Evolutionary conservation across 2,797 vertebrate genomes (phyloP).

Genomic region (Pseudochirops cupreus): DNA sequence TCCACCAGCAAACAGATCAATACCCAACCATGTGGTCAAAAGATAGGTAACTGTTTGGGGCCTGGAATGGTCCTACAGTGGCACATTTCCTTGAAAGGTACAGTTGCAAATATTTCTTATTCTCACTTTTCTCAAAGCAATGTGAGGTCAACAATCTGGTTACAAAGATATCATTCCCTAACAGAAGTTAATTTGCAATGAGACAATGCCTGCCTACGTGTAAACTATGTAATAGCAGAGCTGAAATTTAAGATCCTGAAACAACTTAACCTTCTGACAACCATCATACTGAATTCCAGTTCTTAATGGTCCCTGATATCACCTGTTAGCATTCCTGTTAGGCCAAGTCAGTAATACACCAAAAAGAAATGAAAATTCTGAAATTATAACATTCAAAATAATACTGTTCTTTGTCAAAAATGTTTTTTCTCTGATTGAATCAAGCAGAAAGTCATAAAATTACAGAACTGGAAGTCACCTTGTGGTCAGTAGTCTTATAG

Average conservation of each 20-base stretch:
- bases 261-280: too few relatives aligned
- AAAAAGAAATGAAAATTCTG: not conserved
- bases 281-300: not conserved
- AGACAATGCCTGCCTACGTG: not conserved
- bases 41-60: not conserved
- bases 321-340: not conserved
- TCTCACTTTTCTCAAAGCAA: not conserved
- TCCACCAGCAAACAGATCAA: not conserved
- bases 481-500: not conserved
- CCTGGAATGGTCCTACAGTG: not conserved
- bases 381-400: not conserved
- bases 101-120: not conserved
- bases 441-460: not conserved
- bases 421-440: not conserved
- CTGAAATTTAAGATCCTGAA: not conserved
- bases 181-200: not conserved
- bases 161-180: not conserved
- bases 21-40: not conserved
- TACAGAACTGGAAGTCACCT: not conserved
- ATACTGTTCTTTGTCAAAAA: not conserved
- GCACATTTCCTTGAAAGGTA: not conserved
- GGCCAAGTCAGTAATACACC: not conserved
- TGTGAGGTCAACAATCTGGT: not conserved
- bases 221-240: not conserved
- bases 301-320: not conserved